Evolutionary conservation across 1,140 invertebrate genomes (phyloP).

Genomic region (Macrobrachium rosenbergii): DNA sequence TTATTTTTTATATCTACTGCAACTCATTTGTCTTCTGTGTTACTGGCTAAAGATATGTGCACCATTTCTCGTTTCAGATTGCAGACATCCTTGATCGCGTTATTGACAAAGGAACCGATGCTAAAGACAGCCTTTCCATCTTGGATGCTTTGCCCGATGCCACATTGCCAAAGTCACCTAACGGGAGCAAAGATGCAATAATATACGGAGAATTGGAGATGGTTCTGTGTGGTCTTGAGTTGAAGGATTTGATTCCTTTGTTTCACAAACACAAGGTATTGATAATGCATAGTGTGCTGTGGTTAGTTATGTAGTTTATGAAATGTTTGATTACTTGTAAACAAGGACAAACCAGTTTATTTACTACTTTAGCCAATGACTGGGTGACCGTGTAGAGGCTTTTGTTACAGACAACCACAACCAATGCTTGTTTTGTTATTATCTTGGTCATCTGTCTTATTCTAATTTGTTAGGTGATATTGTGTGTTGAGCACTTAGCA

Average conservation of each 20-base stretch:
- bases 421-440: too few species aligned
- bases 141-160: not conserved
- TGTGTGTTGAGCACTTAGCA: too few species aligned
- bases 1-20: not conserved
- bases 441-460: too few species aligned
- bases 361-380: too few species aligned
- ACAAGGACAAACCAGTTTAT: not conserved
- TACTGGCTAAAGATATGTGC: not conserved
- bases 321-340: not conserved
- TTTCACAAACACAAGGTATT: slow-evolving; percentile 71
- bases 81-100: slow-evolving; percentile 62
- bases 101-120: slow-evolving; percentile 36
- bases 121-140: not conserved
- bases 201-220: slow-evolving; percentile 71
- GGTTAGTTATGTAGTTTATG: not conserved
- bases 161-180: not conserved
- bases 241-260: slow-evolving; percentile 68
- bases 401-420: too few species aligned
- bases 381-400: too few species aligned
- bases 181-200: not conserved
- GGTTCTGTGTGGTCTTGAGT: slow-evolving; percentile 71
- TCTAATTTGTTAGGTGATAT: too few species aligned
- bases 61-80: slow-evolving; percentile 23
- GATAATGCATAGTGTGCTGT: slow-evolving; percentile 65
- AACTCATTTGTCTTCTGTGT: not conserved